phyloP scores from a whole-genome alignment of 2,797 vertebrate genomes.

The Poecilia picta region DNA sequence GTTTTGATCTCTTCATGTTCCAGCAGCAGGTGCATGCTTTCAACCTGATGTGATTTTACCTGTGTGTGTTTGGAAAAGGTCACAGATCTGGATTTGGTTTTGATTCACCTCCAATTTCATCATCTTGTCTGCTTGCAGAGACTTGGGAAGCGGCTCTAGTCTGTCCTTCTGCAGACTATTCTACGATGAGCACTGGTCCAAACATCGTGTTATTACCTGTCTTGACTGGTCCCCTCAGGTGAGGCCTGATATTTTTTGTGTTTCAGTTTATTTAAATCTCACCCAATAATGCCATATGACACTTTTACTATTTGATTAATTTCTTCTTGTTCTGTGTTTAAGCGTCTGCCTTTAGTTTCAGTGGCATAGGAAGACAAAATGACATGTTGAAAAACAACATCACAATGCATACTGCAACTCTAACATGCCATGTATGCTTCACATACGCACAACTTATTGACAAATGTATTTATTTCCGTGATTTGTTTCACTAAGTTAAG shows the following conservation, averaged over 20 bases:
- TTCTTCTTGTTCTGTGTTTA: background rate
- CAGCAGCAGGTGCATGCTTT: no score
- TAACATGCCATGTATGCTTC: background rate
- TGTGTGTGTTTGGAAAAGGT: background rate
- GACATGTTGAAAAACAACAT: background rate
- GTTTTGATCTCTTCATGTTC: background rate
- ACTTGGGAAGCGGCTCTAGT: constrained; percentile 87
- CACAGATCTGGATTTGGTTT: background rate
- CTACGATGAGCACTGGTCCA: constrained; percentile 97
- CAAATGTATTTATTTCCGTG: background rate
- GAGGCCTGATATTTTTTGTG: constrained; percentile 44
- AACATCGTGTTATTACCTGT: constrained; percentile 96
- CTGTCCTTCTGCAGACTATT: constrained; percentile 92
- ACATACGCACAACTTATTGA: background rate
- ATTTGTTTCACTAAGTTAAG: background rate
- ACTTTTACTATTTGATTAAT: background rate
- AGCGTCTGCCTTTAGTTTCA: background rate
- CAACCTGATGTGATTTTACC: background rate
- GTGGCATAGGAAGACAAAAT: background rate
- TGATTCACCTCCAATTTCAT: constrained; percentile 24
- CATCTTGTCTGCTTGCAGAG: constrained; percentile 58
- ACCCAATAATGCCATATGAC: background rate
- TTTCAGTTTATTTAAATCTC: background rate
- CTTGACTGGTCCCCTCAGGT: constrained; percentile 98
- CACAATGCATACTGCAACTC: background rate